Conservation (phyloP, 2,797 vertebrate species). For the Cephalopachus bancanus region DNA sequence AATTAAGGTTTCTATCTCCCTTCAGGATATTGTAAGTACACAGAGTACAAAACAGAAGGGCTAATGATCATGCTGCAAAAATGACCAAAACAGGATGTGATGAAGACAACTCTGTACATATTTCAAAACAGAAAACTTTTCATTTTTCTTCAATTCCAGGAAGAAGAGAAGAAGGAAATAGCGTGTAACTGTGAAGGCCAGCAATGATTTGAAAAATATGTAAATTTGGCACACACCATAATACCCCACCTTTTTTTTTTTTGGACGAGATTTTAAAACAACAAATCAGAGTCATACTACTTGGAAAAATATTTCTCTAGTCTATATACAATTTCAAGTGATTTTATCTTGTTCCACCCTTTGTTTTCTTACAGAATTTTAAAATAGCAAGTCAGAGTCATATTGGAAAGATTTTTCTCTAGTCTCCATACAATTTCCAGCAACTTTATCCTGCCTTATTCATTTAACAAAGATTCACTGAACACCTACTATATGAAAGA, state of each 20-base stretch:
- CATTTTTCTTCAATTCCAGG: background rate
- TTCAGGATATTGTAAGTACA: background rate
- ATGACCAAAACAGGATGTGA: background rate
- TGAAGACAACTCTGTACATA: background rate
- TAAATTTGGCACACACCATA: fast-evolving
- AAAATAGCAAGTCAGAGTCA: background rate
- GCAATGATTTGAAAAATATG: background rate
- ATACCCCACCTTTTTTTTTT: too few species aligned
- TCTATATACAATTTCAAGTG: background rate
- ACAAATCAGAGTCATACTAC: background rate
- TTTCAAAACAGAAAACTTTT: background rate
- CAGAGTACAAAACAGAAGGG: fast-evolving
- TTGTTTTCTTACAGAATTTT: background rate
- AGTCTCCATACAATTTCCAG: background rate
- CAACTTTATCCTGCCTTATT: background rate
- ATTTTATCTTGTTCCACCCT: background rate
- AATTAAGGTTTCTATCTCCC: too few species aligned
- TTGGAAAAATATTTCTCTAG: background rate
- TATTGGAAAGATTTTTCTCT: background rate
- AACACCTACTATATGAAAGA: background rate
- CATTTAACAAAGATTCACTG: background rate
- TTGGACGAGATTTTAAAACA: background rate
- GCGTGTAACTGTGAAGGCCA: fast-evolving
- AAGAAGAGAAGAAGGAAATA: background rate
- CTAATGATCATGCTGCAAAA: fast-evolving